phyloP scores from a whole-genome alignment of 2,113 vertebrate species.

The Neodontobutis hainanensis region DNA sequence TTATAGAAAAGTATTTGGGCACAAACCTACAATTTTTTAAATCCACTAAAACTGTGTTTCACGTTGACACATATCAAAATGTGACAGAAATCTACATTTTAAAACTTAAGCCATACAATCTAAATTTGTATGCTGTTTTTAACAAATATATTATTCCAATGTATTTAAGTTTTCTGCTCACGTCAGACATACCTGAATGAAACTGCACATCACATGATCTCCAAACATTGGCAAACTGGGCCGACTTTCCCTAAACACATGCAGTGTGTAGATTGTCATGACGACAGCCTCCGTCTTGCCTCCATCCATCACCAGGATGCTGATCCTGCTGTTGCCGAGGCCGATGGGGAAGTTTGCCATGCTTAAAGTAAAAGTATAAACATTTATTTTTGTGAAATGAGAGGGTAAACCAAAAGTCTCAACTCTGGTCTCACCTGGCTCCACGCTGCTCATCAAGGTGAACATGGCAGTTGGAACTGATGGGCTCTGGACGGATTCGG shows the following conservation, averaged over 20 bases:
- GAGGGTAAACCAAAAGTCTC: neutral
- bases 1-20: too few relatives aligned
- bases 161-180: neutral
- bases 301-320: slow-evolving; percentile 82
- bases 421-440: slow-evolving; percentile 81
- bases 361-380: slow-evolving; percentile 61
- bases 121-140: too few relatives aligned
- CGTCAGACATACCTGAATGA: slow-evolving; percentile 85
- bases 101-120: too few relatives aligned
- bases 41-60: too few relatives aligned
- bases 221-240: slow-evolving; percentile 92
- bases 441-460: slow-evolving; percentile 86
- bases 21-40: too few relatives aligned
- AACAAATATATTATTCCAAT: too few relatives aligned
- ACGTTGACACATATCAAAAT: too few relatives aligned
- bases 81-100: too few relatives aligned
- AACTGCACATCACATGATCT: slow-evolving; percentile 88
- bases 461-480: slow-evolving; percentile 79
- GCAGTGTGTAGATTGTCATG: slow-evolving; percentile 87
- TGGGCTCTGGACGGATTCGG: slow-evolving; percentile 82
- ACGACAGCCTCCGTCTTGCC: slow-evolving; percentile 57
- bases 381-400: neutral
- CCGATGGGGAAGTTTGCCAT: slow-evolving; percentile 87
- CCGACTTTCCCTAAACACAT: slow-evolving; percentile 86
- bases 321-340: slow-evolving; percentile 87